Conservation (phyloP, 2,113 vertebrate genomes). For the Boulengeromyrus knoepffleri region DNA sequence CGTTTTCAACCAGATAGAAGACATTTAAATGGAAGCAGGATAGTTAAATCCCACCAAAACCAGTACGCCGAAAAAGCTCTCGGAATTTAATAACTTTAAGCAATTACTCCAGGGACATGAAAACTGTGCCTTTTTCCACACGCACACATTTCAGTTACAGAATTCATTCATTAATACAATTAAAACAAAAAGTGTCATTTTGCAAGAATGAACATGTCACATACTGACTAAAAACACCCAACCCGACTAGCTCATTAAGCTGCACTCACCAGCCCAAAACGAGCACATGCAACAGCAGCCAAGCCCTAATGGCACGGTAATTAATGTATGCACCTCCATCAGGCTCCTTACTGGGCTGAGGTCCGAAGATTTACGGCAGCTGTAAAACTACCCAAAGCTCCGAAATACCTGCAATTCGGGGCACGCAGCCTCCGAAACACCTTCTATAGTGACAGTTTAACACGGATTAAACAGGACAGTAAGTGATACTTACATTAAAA, state of each 20-base stretch:
- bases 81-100: not conserved
- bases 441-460: not conserved
- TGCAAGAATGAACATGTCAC: not conserved
- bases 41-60: not conserved
- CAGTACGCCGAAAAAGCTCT: not conserved
- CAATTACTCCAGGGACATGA: not conserved
- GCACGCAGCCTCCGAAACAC: not conserved
- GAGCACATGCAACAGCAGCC: not conserved
- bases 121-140: not conserved
- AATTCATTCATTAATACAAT: not conserved
- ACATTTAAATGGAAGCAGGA: not conserved
- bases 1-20: not conserved
- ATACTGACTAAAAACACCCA: not conserved
- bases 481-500: slow-evolving; percentile 27
- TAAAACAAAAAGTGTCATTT: not conserved
- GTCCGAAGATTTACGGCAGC: not conserved
- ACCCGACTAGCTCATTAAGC: not conserved
- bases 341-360: not conserved
- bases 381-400: not conserved
- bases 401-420: not conserved
- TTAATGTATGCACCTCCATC: not conserved
- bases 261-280: not conserved
- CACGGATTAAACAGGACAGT: not conserved
- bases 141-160: not conserved
- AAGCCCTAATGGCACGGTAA: not conserved